These are phyloP conservation scores for Platorchestia sp. DNA, from an alignment of 1,140 invertebrate species.

Conservation along the genomic window DNA sequence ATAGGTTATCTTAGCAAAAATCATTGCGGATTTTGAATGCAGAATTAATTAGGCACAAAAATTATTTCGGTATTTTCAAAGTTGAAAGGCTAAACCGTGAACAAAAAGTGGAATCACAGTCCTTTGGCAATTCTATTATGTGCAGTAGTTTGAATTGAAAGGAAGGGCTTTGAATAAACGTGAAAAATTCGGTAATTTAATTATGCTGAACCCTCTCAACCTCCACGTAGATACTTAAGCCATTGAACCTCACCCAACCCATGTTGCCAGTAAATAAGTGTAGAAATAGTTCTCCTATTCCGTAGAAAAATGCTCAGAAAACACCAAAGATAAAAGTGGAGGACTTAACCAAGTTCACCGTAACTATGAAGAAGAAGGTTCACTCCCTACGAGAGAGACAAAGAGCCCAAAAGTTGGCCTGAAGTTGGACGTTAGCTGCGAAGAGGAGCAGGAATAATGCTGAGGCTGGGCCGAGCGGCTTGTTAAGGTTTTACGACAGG, in stretches of 20 bases:
- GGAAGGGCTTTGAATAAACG: not conserved
- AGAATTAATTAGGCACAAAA: too few species aligned
- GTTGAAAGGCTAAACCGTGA: too few species aligned
- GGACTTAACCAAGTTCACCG: not conserved
- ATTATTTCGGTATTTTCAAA: too few species aligned
- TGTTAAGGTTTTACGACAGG: slow-evolving; percentile 51
- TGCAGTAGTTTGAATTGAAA: too few species aligned
- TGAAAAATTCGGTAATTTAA: not conserved
- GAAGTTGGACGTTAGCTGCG: slow-evolving; percentile 53
- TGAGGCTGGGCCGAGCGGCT: slow-evolving; percentile 27
- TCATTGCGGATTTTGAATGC: too few species aligned
- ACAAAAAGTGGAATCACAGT: too few species aligned
- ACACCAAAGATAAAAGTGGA: not conserved
- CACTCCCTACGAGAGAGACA: slow-evolving; percentile 6
- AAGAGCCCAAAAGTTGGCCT: slow-evolving; percentile 12
- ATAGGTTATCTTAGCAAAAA: too few species aligned
- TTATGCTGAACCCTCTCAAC: too few species aligned
- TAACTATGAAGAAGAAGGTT: slow-evolving; percentile 20
- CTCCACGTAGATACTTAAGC: not conserved
- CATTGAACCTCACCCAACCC: not conserved
- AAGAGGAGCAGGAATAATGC: slow-evolving; percentile 38
- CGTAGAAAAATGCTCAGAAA: not conserved
- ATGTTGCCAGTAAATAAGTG: not conserved
- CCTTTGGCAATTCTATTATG: too few species aligned
- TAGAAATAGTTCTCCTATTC: not conserved